Percentiles rank a stretch among this genome's conserved stretches.
phyloP scores from a whole-genome alignment of 2,113 vertebrate species.

The Xenopus tropicalis region DNA sequence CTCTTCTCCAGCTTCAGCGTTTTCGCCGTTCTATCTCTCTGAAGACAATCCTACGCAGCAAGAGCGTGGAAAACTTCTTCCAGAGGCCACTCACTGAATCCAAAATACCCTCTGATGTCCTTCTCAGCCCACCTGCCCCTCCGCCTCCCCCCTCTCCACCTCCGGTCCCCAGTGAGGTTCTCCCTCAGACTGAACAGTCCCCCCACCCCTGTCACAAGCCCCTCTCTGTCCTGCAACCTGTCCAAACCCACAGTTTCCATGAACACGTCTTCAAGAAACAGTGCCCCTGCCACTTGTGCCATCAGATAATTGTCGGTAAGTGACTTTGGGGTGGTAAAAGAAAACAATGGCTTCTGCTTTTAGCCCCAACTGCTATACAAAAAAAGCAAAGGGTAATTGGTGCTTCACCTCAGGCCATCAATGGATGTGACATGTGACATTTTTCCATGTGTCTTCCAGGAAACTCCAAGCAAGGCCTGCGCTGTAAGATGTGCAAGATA shows the following conservation, averaged over 20 bases:
- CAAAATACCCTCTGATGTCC: constrained; percentile 72
- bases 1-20: constrained; percentile 70
- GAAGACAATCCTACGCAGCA: constrained; percentile 85
- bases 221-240: constrained; percentile 64
- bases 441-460: constrained; percentile 56
- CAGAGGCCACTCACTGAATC: constrained; percentile 79
- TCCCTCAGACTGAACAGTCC: constrained; percentile 42
- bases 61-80: constrained; percentile 89
- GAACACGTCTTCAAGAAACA: constrained; percentile 85
- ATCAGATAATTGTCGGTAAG: constrained; percentile 86
- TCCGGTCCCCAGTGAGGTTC: constrained; percentile 50
- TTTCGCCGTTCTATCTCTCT: constrained; percentile 85
- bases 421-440: no score
- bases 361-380: neutral
- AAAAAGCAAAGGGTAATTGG: no score
- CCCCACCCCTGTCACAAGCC: constrained; percentile 59
- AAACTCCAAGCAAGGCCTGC: constrained; percentile 86
- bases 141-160: constrained; percentile 70
- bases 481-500: constrained; percentile 85
- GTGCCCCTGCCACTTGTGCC: constrained; percentile 84
- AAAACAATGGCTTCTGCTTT: neutral
- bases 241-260: constrained; percentile 80
- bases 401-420: no score
- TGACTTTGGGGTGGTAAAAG: neutral
- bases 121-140: constrained; percentile 69